Conservation (phyloP, 2,797 vertebrate species). For the Threskiornis aethiopicus region DNA sequence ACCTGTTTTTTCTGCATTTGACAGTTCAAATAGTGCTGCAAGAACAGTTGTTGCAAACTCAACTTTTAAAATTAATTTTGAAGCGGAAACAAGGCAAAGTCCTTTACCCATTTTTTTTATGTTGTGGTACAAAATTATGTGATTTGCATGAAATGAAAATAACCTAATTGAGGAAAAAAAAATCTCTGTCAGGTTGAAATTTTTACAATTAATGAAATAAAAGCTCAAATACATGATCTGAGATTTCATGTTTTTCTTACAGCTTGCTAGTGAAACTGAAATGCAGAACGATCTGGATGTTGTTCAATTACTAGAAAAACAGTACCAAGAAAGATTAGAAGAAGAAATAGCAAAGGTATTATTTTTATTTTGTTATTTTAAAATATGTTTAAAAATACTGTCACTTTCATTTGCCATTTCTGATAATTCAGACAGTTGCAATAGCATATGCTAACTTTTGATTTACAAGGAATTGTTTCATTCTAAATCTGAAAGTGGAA, state of each 20-base stretch:
- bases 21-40: neutral
- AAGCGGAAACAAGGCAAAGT: neutral
- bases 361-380: neutral
- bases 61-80: neutral
- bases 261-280: constrained; percentile 60
- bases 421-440: neutral
- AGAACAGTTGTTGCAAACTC: neutral
- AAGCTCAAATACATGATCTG: neutral
- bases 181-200: neutral
- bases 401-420: neutral
- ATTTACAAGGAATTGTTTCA: neutral
- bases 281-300: constrained; percentile 31
- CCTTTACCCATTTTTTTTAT: neutral
- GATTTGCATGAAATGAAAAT: neutral
- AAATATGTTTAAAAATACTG: neutral
- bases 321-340: constrained; percentile 84
- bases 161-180: constrained; percentile 22
- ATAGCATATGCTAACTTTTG: neutral
- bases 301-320: constrained; percentile 73
- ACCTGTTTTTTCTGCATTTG: neutral
- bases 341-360: constrained; percentile 93
- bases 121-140: neutral
- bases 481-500: neutral
- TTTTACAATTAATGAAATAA: neutral
- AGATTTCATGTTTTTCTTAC: constrained; percentile 35